Base-by-base conservation (phyloP, 2,113 vertebrate species). In the Microtus pennsylvanicus region DNA sequence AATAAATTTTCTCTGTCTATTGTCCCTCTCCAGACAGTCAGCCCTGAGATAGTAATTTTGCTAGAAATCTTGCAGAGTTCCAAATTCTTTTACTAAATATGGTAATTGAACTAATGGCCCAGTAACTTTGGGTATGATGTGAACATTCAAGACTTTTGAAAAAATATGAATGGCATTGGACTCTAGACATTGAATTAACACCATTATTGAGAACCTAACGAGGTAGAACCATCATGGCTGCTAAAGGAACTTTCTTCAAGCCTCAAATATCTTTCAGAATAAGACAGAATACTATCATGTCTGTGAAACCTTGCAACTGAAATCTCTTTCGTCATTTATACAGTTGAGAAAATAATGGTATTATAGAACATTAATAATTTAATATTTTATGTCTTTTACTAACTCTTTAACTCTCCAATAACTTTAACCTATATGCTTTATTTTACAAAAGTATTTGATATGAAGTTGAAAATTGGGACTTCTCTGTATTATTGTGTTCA, bases 381-480 rank as follows among this genome's bases (percentile, higher is more conserved):
- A 90, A 74, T 10, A 90, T 83, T 93, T 87, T 8, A 87, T 95
- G 42, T 35, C n/a, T 75, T 82, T 87, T 89, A n/a, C 26, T 58
- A 58, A n/a, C 5, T 76, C 42, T 74, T 61, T 78, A 83, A 83
- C 13, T 90, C 42, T 7, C 11, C 69, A 35, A 78, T 11, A 65
- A n/a, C 70, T 92, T 93, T 92, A 82, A 87, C 24, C 22, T 45
- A 67, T 21, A 86, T 30, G 1, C 6, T 82, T 93, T 75, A 55
- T 75, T 55, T 86, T 47, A 47, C 22, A 7, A 67, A 67, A 52
- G 35, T 82, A 0, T 87, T 94, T 87, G 26, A 70, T 76, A 81
- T 63, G 14, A 38, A 65, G 58, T 89, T 94, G 88, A 85, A 96
- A 63, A 85, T 65, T 63, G 14, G 24, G 1, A 30, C 28, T 89